Conservation (phyloP, 2,113 vertebrate species). For the Halcyon malimbica region DNA sequence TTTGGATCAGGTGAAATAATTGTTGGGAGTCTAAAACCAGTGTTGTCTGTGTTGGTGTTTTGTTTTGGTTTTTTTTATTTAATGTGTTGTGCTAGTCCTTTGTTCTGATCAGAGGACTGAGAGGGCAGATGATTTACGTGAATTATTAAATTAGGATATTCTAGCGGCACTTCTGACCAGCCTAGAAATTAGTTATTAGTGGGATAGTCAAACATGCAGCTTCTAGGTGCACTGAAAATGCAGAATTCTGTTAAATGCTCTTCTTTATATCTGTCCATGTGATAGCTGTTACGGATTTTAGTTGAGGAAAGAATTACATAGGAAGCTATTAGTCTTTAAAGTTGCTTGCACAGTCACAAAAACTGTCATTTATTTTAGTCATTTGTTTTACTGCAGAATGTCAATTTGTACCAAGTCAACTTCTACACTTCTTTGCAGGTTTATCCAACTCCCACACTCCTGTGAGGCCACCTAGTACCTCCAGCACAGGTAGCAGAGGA, state of each 20-base stretch:
- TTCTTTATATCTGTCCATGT: neutral
- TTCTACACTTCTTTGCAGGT: slow-evolving; percentile 74
- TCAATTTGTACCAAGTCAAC: neutral
- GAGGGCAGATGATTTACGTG: neutral
- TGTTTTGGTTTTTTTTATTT: neutral
- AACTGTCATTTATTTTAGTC: neutral
- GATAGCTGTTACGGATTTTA: neutral
- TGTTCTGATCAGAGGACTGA: neutral
- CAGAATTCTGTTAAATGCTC: neutral
- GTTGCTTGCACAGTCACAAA: neutral
- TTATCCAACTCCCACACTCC: slow-evolving; percentile 93
- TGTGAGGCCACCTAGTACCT: slow-evolving; percentile 94
- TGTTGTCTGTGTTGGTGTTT: neutral
- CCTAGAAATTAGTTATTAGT: neutral
- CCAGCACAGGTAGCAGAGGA: slow-evolving; percentile 97
- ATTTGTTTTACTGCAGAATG: neutral
- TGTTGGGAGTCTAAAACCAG: neutral
- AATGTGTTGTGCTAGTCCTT: neutral
- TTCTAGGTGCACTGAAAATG: neutral
- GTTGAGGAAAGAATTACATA: neutral
- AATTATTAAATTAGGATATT: neutral
- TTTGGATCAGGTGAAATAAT: neutral
- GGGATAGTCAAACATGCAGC: neutral
- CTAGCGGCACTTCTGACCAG: neutral
- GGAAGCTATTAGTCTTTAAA: neutral